phyloP scores from a whole-genome alignment of 2,797 vertebrate species.

The Danio jaintianensis region DNA sequence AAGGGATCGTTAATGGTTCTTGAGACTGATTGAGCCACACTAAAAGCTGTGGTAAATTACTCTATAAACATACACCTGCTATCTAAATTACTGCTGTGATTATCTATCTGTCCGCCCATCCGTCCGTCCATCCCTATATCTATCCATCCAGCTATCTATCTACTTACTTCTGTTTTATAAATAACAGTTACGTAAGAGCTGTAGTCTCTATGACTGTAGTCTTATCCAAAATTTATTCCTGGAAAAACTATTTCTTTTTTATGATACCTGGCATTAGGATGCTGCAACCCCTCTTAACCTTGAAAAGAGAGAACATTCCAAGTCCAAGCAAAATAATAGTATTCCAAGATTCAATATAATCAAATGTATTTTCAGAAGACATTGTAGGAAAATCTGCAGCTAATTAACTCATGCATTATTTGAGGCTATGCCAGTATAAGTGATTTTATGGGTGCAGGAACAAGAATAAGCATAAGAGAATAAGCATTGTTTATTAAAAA shows the following conservation, averaged over 20 bases:
- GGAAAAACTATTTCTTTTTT: conserved; percentile 9
- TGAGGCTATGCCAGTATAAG: not conserved
- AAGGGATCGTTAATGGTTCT: no score
- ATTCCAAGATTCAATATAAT: not conserved
- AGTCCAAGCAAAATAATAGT: not conserved
- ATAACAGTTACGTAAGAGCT: not conserved
- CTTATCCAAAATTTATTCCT: not conserved
- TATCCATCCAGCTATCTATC: no score
- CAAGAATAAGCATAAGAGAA: no score
- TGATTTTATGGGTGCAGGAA: not conserved
- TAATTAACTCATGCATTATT: not conserved
- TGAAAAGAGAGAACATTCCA: conserved; percentile 11
- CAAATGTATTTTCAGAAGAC: not conserved
- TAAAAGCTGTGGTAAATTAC: no score
- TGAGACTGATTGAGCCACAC: no score
- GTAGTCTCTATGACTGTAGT: not conserved
- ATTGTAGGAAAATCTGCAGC: not conserved
- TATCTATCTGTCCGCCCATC: no score
- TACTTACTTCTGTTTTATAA: not conserved
- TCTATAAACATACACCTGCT: no score
- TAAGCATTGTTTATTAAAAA: no score
- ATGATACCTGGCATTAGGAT: not conserved
- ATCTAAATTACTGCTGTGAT: no score
- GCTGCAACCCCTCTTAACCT: not conserved
- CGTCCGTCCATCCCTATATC: no score